Base-by-base conservation (phyloP, 2,888 invertebrate genomes). In the Trichacis sp. region DNA sequence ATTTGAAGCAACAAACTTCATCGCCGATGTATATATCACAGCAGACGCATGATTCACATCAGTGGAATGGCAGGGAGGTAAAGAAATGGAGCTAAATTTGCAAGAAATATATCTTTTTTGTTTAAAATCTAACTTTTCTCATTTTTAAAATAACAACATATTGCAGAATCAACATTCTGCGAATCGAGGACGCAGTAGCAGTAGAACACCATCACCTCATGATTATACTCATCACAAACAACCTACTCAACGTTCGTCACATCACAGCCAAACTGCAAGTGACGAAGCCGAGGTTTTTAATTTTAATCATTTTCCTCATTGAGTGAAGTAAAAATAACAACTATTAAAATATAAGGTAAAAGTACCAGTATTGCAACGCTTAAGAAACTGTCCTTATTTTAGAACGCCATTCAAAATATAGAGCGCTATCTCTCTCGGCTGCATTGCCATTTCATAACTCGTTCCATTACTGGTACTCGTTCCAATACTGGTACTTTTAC, bases 141-240 rank as follows among this genome's bases (percentile, higher is more conserved):
- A 1, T 53, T 30, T 38, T 18, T n/a, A 52, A n/a, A 33, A 48
- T 30, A n/a, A n/a, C n/a, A n/a, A n/a, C n/a, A n/a, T n/a, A n/a
- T 46, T 67, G 38, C 45, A 76, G 76, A 73, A 68, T 54, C 74
- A 75, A 48, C 76, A 73, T 38, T 53, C 70, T 4, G 33, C 11
- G n/a, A 63, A 65, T 36, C 67, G 73, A 54, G 64, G 73, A 53
- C 75, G 77, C 52, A 80, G 73, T 45, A 73, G 76, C 20, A 73
- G 76, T 20, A 76, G 79, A 64, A 84, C 84, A 8, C 84, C 84
- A 12, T 85, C 85, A 9, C 84, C 84, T 5, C 84, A 81, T 49
- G 79, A 81, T 55, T 74, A 70, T 29, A 55, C 68, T 55, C 50
- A 73, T 3, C 60, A 81, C 51, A 68, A 66, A 20, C 80, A 77